phyloP scores from a whole-genome alignment of 2,797 vertebrate species.

The Heliangelus exortis region DNA sequence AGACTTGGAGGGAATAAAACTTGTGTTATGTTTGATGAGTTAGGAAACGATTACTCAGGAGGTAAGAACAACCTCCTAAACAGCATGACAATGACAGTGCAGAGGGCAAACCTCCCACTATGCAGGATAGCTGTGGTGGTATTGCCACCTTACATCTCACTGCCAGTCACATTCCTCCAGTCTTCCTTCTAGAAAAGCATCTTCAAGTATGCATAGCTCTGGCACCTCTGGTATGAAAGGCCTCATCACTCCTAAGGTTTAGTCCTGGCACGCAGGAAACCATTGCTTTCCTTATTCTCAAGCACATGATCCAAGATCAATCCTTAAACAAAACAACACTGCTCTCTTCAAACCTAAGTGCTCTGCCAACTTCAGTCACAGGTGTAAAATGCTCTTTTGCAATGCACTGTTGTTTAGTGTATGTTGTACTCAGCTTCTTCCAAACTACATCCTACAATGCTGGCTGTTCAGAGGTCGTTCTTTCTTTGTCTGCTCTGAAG shows the following conservation, averaged over 20 bases:
- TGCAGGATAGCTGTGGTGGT: background rate
- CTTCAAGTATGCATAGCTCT: background rate
- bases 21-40: background rate
- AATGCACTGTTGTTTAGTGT: background rate
- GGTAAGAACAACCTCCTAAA: background rate
- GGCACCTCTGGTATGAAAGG: background rate
- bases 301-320: background rate
- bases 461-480: background rate
- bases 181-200: background rate
- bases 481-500: constrained; percentile 18
- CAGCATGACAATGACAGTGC: rapidly evolving
- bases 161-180: background rate
- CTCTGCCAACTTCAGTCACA: background rate
- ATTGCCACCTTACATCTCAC: background rate
- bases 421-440: background rate
- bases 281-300: background rate
- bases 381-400: background rate
- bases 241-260: background rate
- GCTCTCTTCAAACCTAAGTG: background rate
- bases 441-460: background rate
- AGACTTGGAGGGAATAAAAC: background rate
- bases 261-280: background rate
- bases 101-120: background rate
- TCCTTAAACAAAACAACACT: background rate
- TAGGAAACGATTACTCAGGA: background rate